phyloP scores from a whole-genome alignment of 2,113 vertebrate species.

The Siniperca chuatsi region DNA sequence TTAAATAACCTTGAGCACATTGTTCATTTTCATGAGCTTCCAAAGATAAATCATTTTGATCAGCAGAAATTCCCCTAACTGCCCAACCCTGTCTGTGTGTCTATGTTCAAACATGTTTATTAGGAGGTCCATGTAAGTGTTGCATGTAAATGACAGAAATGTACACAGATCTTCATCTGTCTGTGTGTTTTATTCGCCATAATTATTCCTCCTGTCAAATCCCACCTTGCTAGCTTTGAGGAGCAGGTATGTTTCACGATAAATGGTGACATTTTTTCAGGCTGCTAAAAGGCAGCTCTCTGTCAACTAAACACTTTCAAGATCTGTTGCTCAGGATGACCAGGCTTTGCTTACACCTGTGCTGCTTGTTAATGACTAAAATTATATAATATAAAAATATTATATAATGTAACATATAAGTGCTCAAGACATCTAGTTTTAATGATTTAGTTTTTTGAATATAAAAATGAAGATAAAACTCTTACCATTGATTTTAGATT shows the following conservation, averaged over 20 bases:
- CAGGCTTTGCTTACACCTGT: not conserved
- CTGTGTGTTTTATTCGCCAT: not conserved
- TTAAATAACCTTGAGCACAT: not conserved
- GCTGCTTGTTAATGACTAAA: not conserved
- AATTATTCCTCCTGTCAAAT: constrained; percentile 8
- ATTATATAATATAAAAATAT: not conserved
- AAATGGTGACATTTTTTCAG: constrained; percentile 3
- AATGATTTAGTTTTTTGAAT: not conserved
- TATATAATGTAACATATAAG: not conserved
- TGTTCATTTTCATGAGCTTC: too few relatives aligned
- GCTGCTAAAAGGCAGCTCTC: not conserved
- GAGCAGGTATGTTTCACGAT: not conserved
- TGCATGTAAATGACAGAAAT: not conserved
- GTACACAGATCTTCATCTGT: not conserved
- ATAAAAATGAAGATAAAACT: not conserved
- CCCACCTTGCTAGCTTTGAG: not conserved
- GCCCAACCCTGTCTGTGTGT: not conserved
- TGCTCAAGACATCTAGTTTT: not conserved
- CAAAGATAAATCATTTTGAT: not conserved
- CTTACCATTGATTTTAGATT: too few relatives aligned
- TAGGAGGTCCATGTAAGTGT: not conserved
- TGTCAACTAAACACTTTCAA: not conserved
- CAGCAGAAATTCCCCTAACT: not conserved
- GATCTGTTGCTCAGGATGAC: not conserved
- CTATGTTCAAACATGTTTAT: not conserved